phyloP scores from a whole-genome alignment of 2,888 invertebrate genomes.

The Drosophila pseudotalamancana region DNA sequence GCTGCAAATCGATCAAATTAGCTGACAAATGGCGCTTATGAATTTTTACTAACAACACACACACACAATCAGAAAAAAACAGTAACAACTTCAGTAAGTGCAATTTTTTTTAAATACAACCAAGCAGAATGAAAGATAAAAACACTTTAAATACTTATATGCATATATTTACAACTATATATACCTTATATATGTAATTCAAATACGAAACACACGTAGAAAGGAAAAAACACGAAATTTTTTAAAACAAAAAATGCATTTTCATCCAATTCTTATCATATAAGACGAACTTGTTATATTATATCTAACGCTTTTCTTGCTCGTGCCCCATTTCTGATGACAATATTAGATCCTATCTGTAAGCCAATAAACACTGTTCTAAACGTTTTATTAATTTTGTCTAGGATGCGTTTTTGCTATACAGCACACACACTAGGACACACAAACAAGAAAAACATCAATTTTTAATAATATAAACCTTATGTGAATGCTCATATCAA shows the following conservation, averaged over 20 bases:
- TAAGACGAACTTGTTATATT: conserved; percentile 5
- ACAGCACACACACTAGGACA: conserved; percentile 11
- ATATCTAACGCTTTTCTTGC: conserved; percentile 22
- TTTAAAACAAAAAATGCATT: conserved; percentile 2
- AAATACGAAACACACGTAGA: neutral
- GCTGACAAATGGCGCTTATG: conserved; percentile 74
- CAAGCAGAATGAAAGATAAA: conserved; percentile 7
- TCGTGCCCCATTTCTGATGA: conserved; percentile 68
- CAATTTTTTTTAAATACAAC: conserved; percentile 37
- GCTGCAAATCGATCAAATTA: conserved; percentile 34
- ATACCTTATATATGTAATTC: conserved; percentile 13
- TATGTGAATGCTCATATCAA: conserved; percentile 79
- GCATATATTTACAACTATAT: conserved; percentile 35
- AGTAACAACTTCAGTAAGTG: conserved; percentile 30
- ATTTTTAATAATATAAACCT: conserved; percentile 42
- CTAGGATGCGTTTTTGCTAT: conserved; percentile 43
- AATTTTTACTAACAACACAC: conserved; percentile 56
- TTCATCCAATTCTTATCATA: conserved; percentile 1
- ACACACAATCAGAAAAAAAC: conserved; percentile 5
- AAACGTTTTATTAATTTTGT: conserved; percentile 35
- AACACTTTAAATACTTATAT: conserved; percentile 32
- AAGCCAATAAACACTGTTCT: conserved; percentile 30
- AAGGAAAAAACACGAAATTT: neutral
- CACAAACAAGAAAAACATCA: conserved; percentile 8
- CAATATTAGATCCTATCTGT: conserved; percentile 72